Evolutionary conservation across 2,113 vertebrate species (phyloP), one percentile per base, ranked within the genome.

Genomic region (Oriolus oriolus): DNA sequence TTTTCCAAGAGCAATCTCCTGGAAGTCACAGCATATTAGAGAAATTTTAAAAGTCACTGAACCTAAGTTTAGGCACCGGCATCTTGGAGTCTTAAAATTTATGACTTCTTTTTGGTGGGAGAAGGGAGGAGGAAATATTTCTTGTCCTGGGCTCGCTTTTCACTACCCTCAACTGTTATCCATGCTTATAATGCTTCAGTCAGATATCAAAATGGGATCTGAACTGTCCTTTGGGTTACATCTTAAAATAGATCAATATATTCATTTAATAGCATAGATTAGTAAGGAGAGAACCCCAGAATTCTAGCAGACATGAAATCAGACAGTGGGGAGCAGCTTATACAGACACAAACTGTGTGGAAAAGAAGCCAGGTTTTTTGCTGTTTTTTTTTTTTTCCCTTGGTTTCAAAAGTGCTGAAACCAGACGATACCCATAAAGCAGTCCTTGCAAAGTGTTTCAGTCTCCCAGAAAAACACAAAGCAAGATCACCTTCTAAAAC

Each of bases 1-100:
- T 92, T 89, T 96, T 97, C 90, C 15, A 9, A 87, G 88, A 90
- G 52, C 56, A 74, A 60, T 94, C 90, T 96, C 69, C 41, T 77
- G 50, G 68, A 97, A 92, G 91, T 95, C 61, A 95, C 49, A 90
- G 65, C 61, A 22, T 63, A 53, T 95, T 76, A 93, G 31, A 83
- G 70, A 81, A 47, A 47, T 31, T 57, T 22, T 27, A 63, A 37
- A 52, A 95, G 45, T 78, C 59, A 5, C 70, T 35, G 65, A 57
- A 68, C 31, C 44, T 50, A 61, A 90, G 27, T 91, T 96, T 39
- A 93, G 73, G 57, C 45, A 23, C 22, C 54, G 63, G 10, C 9
- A 28, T 84, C 24, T 42, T 42, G 22, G 33, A 60, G 33, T 75
- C 87, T 74, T 95, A 75, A 94, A 77, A 77, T 60, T 23, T 2